Conservation (phyloP, 1,140 invertebrate genomes). For the Drosophila bocki region DNA sequence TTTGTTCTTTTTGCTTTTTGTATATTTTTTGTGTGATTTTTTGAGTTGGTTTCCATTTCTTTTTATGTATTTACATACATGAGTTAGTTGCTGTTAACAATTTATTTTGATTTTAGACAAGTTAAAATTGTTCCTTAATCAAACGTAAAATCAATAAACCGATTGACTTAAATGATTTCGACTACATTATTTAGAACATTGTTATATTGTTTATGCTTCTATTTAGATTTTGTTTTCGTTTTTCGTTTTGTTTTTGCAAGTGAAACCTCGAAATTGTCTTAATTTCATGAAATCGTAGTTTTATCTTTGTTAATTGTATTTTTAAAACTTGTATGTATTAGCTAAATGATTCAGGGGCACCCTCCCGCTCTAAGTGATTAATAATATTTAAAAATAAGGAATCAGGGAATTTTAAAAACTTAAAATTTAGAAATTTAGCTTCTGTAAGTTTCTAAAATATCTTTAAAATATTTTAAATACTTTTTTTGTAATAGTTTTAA, state of each 20-base stretch:
- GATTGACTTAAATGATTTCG: constrained; percentile 42
- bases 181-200: constrained; percentile 52
- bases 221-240: constrained; percentile 29
- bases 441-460: not conserved
- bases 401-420: not conserved
- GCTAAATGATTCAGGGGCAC: constrained; percentile 39
- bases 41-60: constrained; percentile 8
- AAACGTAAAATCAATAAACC: constrained; percentile 25
- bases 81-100: constrained; percentile 79
- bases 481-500: not conserved
- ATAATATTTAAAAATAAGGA: constrained; percentile 7
- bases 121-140: constrained; percentile 39
- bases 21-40: constrained; percentile 24
- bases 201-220: constrained; percentile 33
- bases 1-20: constrained; percentile 12
- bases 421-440: not conserved
- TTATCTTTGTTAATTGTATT: constrained; percentile 41
- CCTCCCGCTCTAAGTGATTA: not conserved
- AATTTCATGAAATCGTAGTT: constrained; percentile 78
- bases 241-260: constrained; percentile 55
- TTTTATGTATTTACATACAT: constrained; percentile 64
- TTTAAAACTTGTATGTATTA: constrained; percentile 28
- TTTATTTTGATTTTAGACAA: constrained; percentile 52
- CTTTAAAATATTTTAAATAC: not conserved
- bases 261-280: constrained; percentile 82